These are phyloP conservation scores for Myoxocephalus aenaeus DNA, from an alignment of 2,797 vertebrate genomes.

Conservation along the genomic window DNA sequence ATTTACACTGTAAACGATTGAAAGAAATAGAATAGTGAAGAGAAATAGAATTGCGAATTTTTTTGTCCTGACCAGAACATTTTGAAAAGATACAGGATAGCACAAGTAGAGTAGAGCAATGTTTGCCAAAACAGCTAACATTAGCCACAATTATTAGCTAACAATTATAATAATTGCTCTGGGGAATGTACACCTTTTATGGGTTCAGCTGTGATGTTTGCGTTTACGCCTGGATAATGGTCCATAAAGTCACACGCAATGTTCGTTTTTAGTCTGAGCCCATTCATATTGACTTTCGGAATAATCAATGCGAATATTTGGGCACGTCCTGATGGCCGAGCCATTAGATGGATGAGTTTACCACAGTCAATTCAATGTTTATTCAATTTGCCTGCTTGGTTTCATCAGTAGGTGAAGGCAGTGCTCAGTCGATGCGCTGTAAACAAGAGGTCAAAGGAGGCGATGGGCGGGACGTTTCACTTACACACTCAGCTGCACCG, in stretches of 20 bases:
- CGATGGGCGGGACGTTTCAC: constrained; percentile 55
- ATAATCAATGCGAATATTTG: constrained; percentile 63
- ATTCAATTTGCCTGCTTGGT: constrained; percentile 61
- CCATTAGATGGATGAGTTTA: constrained; percentile 64
- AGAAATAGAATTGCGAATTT: not conserved
- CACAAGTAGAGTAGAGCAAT: not conserved
- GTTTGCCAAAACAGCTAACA: not conserved
- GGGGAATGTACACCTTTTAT: not conserved
- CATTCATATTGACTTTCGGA: constrained; percentile 19
- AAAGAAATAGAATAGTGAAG: too few relatives aligned
- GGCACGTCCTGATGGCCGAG: constrained; percentile 12
- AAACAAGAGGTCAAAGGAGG: constrained; percentile 38
- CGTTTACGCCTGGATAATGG: not conserved
- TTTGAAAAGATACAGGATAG: not conserved
- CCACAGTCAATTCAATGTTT: constrained; percentile 71
- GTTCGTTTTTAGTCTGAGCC: constrained; percentile 16
- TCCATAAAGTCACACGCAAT: not conserved
- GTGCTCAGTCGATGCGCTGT: constrained; percentile 23
- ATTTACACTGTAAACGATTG: not conserved
- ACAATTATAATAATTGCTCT: too few relatives aligned
- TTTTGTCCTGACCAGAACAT: not conserved
- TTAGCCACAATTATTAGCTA: not conserved
- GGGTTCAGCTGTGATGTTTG: not conserved
- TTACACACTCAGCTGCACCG: constrained; percentile 87
- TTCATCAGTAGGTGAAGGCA: constrained; percentile 24